Evolutionary conservation across 2,113 vertebrate species (phyloP).

Genomic region (Rhabdomys dilectus): DNA sequence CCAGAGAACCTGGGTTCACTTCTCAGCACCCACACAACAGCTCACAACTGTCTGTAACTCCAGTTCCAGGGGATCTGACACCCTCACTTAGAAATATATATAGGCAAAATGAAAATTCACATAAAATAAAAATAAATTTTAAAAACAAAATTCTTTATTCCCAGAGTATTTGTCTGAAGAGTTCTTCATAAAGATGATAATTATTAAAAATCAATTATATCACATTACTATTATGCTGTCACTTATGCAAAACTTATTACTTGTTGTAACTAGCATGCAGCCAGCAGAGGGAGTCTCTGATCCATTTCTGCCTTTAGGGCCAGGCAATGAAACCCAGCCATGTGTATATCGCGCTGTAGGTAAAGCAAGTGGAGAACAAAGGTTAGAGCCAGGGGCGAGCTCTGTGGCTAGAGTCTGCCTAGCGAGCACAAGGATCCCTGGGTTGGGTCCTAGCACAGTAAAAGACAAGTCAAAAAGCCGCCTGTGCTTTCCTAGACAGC

Average conservation of each 20-base stretch:
- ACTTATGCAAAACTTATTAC: slow-evolving; percentile 40
- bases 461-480: background rate
- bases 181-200: slow-evolving; percentile 41
- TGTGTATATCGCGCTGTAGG: background rate
- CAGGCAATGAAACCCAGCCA: background rate
- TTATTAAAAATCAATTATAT: background rate
- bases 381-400: background rate
- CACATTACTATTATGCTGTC: background rate
- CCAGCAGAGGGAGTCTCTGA: slow-evolving; percentile 71
- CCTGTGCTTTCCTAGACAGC: background rate
- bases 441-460: background rate
- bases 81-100: background rate
- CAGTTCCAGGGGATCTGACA: background rate
- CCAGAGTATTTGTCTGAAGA: background rate
- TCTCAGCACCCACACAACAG: background rate
- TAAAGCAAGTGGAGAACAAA: background rate
- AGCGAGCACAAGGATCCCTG: background rate
- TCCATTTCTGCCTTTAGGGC: slow-evolving; percentile 24
- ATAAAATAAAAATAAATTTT: background rate
- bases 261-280: background rate
- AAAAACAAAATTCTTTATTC: slow-evolving; percentile 40
- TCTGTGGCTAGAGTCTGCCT: background rate
- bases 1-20: background rate
- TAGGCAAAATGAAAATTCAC: background rate
- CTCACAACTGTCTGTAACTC: background rate